Percentiles rank a stretch among this genome's conserved stretches.
phyloP scores from a whole-genome alignment of 2,888 invertebrate genomes.

The Frankliniella fusca region DNA sequence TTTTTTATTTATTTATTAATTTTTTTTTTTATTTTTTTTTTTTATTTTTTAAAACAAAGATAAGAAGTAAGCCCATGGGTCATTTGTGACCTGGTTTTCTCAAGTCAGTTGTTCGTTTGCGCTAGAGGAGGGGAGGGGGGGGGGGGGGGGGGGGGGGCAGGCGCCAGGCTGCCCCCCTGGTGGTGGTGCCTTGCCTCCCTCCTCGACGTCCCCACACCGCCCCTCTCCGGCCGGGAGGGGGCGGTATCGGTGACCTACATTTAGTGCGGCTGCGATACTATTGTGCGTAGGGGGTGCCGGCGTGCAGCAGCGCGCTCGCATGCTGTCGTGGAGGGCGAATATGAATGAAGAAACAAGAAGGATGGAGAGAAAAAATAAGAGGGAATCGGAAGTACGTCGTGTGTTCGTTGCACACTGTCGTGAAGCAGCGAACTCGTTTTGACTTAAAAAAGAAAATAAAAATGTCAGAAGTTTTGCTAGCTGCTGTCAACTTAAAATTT shows the following conservation, averaged over 20 bases:
- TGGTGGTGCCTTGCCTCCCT: not conserved
- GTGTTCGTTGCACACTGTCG: not conserved
- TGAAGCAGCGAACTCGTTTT: too few species aligned
- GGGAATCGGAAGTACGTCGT: too few species aligned
- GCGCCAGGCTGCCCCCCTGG: not conserved
- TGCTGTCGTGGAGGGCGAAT: not conserved
- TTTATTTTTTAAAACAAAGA: too few species aligned
- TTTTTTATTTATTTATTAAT: not conserved
- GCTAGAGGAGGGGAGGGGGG: not conserved
- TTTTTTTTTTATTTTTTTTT: too few species aligned
- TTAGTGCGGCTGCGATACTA: not conserved
- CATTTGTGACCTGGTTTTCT: too few species aligned
- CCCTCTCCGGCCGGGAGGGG: not conserved
- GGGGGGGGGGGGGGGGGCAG: not conserved
- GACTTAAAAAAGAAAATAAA: too few species aligned
- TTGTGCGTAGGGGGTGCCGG: not conserved
- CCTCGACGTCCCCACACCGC: not conserved
- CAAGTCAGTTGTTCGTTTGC: too few species aligned
- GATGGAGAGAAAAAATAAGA: not conserved
- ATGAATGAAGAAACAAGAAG: not conserved
- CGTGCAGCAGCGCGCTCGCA: not conserved
- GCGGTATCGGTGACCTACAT: not conserved
- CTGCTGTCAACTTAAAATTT: too few species aligned
- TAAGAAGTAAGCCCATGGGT: too few species aligned
- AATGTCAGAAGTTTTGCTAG: too few species aligned